Base-by-base conservation (phyloP, 2,797 vertebrate genomes). In the Rhodeus uyekii region DNA sequence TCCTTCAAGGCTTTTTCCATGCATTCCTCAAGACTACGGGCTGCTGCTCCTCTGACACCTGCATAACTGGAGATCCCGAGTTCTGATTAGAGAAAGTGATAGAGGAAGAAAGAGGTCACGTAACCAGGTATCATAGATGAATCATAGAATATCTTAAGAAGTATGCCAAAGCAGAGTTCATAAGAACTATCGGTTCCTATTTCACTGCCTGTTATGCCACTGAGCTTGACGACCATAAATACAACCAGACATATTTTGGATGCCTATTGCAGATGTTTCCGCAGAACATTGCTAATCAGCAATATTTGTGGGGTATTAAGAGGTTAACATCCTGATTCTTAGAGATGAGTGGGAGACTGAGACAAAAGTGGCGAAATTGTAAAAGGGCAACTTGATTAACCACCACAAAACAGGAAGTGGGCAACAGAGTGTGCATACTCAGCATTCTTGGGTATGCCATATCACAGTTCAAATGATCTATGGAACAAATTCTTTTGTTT, bases 11-110 rank as follows among this genome's bases (percentile, higher is more conserved):
- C 93, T 77, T 88, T 46, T 0, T 93, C 85, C 87, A 96, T 90
- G 65, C 95, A 95, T 1, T 63, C 8, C 64, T 85, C 86, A 1
- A 96, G 84, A 55, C 93, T 93, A 5, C 46, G 50, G 0, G 91
- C 95, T 0, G 94, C 95, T 81, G 87, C 86, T 0, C 82, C 78
- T 12, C 83, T 92, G 5, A 91, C 2, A 0, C n/a, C 75, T 1
- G 87, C 89, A 44, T 95, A 96, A 82, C 92, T 91, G 0, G 95
- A 94, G 83, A 96, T 94, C 50, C 95, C 94, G 0, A 65, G 63
- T 0, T 92, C 94, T 95, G 86, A 5, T n/a, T 9, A 36, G 6
- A 18, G 36, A 58, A 60, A 76, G 9, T 38, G 36, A 60, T 13
- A 68, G 32, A 32, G 34, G 29, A 29, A 44, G 32, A 68, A 4